Evolutionary conservation across 1,140 invertebrate species (phyloP), one percentile per base, ranked within the genome.

Genomic region (Drosophila takahashii): DNA sequence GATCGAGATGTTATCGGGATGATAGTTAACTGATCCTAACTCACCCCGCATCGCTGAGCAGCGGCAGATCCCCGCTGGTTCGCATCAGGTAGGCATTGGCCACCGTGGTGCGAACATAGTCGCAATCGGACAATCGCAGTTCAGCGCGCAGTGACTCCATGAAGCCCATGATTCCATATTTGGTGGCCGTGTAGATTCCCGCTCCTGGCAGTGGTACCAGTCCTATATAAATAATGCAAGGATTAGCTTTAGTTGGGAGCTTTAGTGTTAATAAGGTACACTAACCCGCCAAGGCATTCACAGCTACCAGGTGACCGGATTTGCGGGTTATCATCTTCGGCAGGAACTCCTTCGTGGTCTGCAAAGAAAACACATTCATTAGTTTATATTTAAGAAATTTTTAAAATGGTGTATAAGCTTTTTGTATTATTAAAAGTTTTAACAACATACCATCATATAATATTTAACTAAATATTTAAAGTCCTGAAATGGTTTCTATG

Each of bases 111-210:
- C 90, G 79, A 10, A 92, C 81, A 56, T 80, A 92, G 54, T 92
- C 90, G 45, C 84, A 85, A 42, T 91, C 90, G 13, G 85, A 91
- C 13, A 90, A 75, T 7, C 86, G 79, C 22, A 92, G 48, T 42
- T 92, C 91, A 4, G 84, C 79, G 0, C 89, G 65, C 16, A 92
- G 66, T 0, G 89, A 65, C 2, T 86, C 89, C 89, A 92, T 92
- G 27, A 92, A 92, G 11, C 91, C 91, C 64, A 89, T 65, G 45
- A 92, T 91, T 11, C 90, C 91, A 47, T 91, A 92, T 54, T 92
- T 92, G 7, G 91, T 92, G 34, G 91, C 81, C 5, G 90, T 89
- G 57, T 92, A 92, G 47, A 91, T 89, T 4, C 91, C 91, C n/a
- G 91, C 90, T 32, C 81, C 87, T 1, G 85, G 85, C 56, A 92